Evolutionary conservation across 2,888 invertebrate genomes (phyloP).

Genomic region (Orthosia gracilis): DNA sequence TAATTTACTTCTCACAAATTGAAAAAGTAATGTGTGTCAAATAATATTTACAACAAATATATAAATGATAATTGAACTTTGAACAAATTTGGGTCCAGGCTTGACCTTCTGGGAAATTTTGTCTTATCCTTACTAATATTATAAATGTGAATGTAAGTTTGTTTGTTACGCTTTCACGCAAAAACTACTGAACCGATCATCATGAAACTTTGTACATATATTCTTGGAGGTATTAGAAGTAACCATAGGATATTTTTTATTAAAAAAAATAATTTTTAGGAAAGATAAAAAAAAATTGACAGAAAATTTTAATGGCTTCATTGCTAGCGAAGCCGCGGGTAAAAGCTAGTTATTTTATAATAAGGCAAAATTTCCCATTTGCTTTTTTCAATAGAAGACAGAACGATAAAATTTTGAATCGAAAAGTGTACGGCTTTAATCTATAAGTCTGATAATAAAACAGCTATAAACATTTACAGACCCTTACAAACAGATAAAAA

Average conservation of each 20-base stretch:
- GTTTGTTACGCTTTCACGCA: no score
- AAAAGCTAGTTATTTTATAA: neutral
- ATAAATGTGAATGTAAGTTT: no score
- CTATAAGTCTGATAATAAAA: slow-evolving; percentile 61
- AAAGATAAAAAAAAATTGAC: no score
- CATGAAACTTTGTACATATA: no score
- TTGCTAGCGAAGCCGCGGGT: no score
- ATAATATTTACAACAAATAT: neutral
- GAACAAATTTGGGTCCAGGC: neutral
- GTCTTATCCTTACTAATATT: neutral
- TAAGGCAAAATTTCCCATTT: no score
- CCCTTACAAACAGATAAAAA: slow-evolving; percentile 59
- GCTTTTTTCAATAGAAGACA: slow-evolving; percentile 16
- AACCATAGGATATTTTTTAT: no score
- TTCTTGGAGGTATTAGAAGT: no score
- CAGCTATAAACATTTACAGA: slow-evolving; percentile 63
- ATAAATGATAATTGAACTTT: neutral
- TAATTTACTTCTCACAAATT: neutral
- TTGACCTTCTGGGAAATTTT: neutral
- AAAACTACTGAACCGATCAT: no score
- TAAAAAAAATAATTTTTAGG: no score
- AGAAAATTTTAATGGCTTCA: no score
- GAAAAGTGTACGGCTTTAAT: slow-evolving; percentile 52
- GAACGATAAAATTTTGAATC: slow-evolving; percentile 41
- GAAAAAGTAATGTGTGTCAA: neutral